A percentile compares a stretch with the other conserved stretches of the same genome.
Conservation (phyloP, 2,113 vertebrate species). For the Natator depressus region DNA sequence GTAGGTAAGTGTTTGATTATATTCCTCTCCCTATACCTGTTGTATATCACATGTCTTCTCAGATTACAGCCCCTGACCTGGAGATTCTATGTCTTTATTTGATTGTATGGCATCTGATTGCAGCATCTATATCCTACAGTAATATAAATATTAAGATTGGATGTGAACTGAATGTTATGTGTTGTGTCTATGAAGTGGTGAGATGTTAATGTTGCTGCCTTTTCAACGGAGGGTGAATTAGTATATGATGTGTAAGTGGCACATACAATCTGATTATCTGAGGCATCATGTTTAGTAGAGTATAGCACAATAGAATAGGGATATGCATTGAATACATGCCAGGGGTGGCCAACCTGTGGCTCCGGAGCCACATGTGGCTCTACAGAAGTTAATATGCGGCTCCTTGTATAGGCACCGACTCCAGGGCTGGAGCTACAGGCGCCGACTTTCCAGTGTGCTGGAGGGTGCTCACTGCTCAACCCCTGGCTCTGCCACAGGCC, state of each 20-base stretch:
- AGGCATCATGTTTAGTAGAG: not conserved
- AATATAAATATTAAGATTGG: not conserved
- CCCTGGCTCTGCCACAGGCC: too few relatives aligned
- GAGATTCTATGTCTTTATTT: not conserved
- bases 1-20: not conserved
- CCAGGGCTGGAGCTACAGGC: too few relatives aligned
- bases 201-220: not conserved
- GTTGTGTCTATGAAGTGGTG: not conserved
- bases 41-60: not conserved
- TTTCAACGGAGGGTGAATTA: not conserved
- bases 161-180: not conserved
- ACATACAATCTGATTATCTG: not conserved
- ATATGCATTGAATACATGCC: not conserved
- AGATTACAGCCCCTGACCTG: too few relatives aligned
- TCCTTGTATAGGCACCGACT: too few relatives aligned
- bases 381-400: too few relatives aligned
- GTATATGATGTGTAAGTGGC: accelerated
- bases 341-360: too few relatives aligned
- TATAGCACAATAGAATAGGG: not conserved
- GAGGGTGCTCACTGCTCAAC: too few relatives aligned
- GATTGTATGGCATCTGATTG: not conserved
- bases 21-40: not conserved
- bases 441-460: too few relatives aligned
- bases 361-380: too few relatives aligned
- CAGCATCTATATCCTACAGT: not conserved